Conservation (phyloP, 2,797 vertebrate species). For the Sebastiscus albofasciatus region DNA sequence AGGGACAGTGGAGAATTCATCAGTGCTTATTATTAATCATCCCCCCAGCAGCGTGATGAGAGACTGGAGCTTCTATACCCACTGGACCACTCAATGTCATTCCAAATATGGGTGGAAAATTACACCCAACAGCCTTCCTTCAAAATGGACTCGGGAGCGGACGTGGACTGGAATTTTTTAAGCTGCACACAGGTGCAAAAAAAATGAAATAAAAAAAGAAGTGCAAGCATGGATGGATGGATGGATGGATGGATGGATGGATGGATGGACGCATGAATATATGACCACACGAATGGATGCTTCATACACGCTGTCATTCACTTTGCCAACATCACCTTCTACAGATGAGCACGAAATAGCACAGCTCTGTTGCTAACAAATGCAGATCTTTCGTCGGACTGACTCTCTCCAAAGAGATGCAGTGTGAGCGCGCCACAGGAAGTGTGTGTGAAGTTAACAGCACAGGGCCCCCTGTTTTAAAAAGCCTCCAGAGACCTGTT, state of each 20-base stretch:
- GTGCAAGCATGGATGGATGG: neutral
- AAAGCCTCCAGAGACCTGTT: constrained; percentile 89
- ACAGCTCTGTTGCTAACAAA: constrained; percentile 2
- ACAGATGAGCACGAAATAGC: constrained; percentile 6
- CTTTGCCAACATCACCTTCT: neutral
- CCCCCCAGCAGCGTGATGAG: constrained; percentile 78
- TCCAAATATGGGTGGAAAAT: constrained; percentile 79
- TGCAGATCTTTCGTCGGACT: constrained; percentile 19
- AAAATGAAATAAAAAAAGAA: neutral
- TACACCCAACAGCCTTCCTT: constrained; percentile 77
- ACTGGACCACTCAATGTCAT: constrained; percentile 83
- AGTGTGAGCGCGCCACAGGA: constrained; percentile 70
- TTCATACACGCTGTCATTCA: constrained; percentile 14
- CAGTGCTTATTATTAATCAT: constrained; percentile 85
- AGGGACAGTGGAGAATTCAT: constrained; percentile 81
- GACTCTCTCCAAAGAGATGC: constrained; percentile 35
- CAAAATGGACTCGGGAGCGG: constrained; percentile 63
- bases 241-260: neutral
- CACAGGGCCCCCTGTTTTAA: constrained; percentile 85
- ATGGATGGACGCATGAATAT: neutral
- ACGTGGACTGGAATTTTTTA: constrained; percentile 37
- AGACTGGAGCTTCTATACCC: constrained; percentile 78
- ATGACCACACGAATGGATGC: constrained; percentile 2
- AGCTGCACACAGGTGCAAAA: constrained; percentile 21
- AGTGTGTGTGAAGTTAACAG: constrained; percentile 86